Evolutionary conservation across 2,797 vertebrate species (phyloP), one percentile per base, ranked within the genome.

Genomic region (Macropodus opercularis): DNA sequence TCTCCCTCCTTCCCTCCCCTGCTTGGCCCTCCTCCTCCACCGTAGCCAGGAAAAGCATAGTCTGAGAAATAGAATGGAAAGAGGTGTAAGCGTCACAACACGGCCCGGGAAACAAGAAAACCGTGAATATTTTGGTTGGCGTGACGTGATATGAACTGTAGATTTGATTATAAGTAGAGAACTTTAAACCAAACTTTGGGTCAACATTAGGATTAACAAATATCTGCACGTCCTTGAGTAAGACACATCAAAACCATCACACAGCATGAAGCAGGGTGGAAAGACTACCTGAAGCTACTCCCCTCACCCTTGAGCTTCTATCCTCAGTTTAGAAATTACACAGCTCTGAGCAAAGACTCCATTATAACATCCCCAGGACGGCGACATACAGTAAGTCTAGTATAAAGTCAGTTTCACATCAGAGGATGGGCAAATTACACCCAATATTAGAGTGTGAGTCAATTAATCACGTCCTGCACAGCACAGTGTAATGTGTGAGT

Each of bases 11-110:
- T 86, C 93, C 90, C 85, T 95, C 93, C 35, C 72, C 75, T 1
- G 70, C 86, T 64, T 83, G 82, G 42, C 71, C 90, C 40, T 93
- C 91, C 76, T 95, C 94, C 82, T 92, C 87, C 76, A 96, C 90
- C 72, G 92, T 93, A 10, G 50, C 83, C 77, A 99, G 90, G 77
- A 95, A 87, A 38, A 96, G 92, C 86, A 92, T 94, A n/a, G 96
- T 97, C 97, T 99, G 80, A 68, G 91, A 79, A 77, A 79, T 63
- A 85, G 67, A 71, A 69, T 38, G 2, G 23, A 60, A 50, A 34
- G 15, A 24, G 23, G 19, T 7, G 31, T 8, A 23, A 72, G 48
- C 9, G 3, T 35, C 7, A 63, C 18, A 8, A 8, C 14, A 38
- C 35, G 43, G 41, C 13, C 29, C 59, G 27, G 40, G 36, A 2